Evolutionary conservation across 2,113 vertebrate genomes (phyloP).

Genomic region (Vulpes vulpes): DNA sequence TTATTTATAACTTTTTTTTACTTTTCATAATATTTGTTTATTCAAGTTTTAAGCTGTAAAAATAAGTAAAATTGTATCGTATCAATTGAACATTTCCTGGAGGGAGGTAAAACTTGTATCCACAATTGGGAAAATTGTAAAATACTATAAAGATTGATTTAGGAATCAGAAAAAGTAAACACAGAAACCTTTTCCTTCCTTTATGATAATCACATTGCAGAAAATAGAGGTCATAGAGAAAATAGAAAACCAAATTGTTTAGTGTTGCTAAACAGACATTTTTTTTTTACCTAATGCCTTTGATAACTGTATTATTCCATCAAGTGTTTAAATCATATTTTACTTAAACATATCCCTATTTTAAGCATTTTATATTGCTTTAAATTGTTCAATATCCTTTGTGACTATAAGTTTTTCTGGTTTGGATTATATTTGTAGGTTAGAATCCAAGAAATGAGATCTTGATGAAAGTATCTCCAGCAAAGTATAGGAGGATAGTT

Average conservation of each 20-base stretch:
- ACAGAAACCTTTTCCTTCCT: neutral
- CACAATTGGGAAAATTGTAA: neutral
- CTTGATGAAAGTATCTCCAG: neutral
- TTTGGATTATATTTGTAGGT: neutral
- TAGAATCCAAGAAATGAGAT: conserved; percentile 49
- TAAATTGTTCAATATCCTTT: neutral
- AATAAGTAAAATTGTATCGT: conserved; percentile 16
- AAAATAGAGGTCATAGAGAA: neutral
- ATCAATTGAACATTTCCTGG: neutral
- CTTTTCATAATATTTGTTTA: neutral
- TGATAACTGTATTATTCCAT: neutral
- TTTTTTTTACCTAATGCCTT: neutral
- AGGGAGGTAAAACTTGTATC: conserved; percentile 38
- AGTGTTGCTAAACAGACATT: neutral
- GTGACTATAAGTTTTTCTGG: conserved; percentile 13
- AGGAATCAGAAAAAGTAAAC: conserved; percentile 10
- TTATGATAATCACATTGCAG: conserved; percentile 36
- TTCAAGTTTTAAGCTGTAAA: neutral
- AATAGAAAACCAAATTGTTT: neutral
- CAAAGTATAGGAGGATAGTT: conserved; percentile 16
- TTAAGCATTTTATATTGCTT: neutral
- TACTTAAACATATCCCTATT: neutral
- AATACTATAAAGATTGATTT: neutral
- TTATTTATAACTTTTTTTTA: neutral
- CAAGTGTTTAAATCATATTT: conserved; percentile 20